phyloP scores from a whole-genome alignment of 1,140 invertebrate genomes.

The Zophobas morio region DNA sequence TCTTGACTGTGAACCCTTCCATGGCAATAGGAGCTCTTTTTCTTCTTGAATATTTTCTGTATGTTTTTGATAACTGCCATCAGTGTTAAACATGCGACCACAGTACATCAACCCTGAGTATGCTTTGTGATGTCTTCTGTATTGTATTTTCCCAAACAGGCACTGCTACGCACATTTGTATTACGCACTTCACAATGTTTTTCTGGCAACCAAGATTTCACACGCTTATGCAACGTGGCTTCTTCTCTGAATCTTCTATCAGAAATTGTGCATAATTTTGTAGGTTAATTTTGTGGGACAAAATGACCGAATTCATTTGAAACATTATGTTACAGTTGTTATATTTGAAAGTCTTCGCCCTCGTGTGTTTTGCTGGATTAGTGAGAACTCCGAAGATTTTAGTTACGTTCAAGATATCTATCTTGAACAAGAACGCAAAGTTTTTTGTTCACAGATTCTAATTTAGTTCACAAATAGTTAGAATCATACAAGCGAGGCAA shows the following conservation, averaged over 20 bases:
- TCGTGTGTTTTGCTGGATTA: too few relatives aligned
- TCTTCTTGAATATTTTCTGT: constrained; percentile 38
- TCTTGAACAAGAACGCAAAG: too few relatives aligned
- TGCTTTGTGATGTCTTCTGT: constrained; percentile 3
- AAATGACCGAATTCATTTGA: too few relatives aligned
- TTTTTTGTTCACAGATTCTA: too few relatives aligned
- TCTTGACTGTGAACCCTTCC: neutral
- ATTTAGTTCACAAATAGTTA: too few relatives aligned
- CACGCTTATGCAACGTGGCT: neutral
- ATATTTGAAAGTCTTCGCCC: too few relatives aligned
- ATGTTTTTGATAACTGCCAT: constrained; percentile 48
- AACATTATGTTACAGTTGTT: too few relatives aligned
- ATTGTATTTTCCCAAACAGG: neutral
- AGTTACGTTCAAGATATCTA: too few relatives aligned
- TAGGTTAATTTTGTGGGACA: too few relatives aligned
- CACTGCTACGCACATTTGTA: neutral
- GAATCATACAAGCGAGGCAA: too few relatives aligned
- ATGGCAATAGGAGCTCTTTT: constrained; percentile 2
- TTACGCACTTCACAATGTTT: neutral
- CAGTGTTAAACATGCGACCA: neutral
- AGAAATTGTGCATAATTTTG: neutral
- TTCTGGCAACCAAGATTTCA: neutral
- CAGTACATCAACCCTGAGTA: neutral
- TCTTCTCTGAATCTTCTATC: neutral
- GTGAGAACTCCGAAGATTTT: too few relatives aligned